Evolutionary conservation across 2,113 vertebrate genomes (phyloP), one percentile per base, ranked within the genome.

Genomic region (Cheirogaleus medius): DNA sequence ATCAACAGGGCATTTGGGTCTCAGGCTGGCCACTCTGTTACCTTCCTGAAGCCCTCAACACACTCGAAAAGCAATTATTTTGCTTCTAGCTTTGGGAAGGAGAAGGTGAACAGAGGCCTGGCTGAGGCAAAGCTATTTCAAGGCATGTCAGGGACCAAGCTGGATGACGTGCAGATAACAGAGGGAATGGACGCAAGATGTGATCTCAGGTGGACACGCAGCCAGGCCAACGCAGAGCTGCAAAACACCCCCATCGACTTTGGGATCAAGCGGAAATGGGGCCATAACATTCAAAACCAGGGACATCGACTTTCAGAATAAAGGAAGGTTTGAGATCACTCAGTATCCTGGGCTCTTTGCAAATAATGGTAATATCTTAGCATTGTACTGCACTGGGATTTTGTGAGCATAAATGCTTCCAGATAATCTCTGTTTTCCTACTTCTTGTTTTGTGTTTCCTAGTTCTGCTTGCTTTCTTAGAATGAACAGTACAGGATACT

Each of bases 31-130:
- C 52, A 83, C 14, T 54, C 29, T 64, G 18, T 64, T 69, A 64
- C 54, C 77, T 81, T 93, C 9, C 76, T 47, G 14, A 92, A 84
- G 64, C 18, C 39, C 64, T 88, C 87, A 91, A 81, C 8, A 81
- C n/a, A 74, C 34, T 93, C 89, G 44, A 74, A 76, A 56, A 88
- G 52, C 86, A 94, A 68, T 84, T 84, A 81, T 87, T 96, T 94
- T 90, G 66, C 56, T 80, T 94, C 91, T 90, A 64, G 56, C 52
- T 92, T 93, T 88, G 68, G 17, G 42, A 89, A 91, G 60, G n/a
- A 84, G 27, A 66, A 94, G 4, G 3, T 68, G 44, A 86, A 78
- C 42, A 78, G 80, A 80, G 27, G 10, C 23, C 34, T 77, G 42
- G 78, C 25, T 23, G 49, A 89, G 66, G 34, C 23, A 47, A 78